phyloP scores from a whole-genome alignment of 2,888 invertebrate species.

The Chrysina gloriosa region DNA sequence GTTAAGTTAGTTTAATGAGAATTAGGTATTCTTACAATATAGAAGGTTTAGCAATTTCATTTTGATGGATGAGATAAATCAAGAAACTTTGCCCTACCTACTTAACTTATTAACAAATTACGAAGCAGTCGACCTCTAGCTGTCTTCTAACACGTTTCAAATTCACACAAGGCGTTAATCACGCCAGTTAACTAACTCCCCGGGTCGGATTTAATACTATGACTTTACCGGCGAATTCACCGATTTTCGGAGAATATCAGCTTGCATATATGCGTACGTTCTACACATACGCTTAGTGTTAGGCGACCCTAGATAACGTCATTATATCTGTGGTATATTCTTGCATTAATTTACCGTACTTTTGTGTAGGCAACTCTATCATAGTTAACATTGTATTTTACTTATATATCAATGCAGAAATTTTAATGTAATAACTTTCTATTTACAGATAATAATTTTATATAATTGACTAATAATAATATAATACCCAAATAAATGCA shows the following conservation, averaged over 20 bases:
- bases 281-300: not conserved
- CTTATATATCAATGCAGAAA: too few species aligned
- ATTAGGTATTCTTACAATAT: conserved; percentile 9
- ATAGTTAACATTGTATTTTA: too few species aligned
- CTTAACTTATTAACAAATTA: conserved; percentile 28
- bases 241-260: not conserved
- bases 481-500: too few species aligned
- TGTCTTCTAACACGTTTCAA: not conserved
- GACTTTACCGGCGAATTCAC: not conserved
- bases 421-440: too few species aligned
- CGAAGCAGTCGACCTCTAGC: not conserved
- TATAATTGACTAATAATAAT: too few species aligned
- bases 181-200: conserved; percentile 1
- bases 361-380: too few species aligned
- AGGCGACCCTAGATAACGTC: not conserved
- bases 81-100: conserved; percentile 4
- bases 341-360: too few species aligned
- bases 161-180: conserved; percentile 26
- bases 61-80: not conserved
- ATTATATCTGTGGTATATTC: not conserved
- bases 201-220: conserved; percentile 15
- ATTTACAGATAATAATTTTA: too few species aligned
- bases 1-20: not conserved
- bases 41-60: not conserved
- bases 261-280: not conserved